Evolutionary conservation across 1,140 invertebrate species (phyloP).

Genomic region (Odontomachus brunneus): DNA sequence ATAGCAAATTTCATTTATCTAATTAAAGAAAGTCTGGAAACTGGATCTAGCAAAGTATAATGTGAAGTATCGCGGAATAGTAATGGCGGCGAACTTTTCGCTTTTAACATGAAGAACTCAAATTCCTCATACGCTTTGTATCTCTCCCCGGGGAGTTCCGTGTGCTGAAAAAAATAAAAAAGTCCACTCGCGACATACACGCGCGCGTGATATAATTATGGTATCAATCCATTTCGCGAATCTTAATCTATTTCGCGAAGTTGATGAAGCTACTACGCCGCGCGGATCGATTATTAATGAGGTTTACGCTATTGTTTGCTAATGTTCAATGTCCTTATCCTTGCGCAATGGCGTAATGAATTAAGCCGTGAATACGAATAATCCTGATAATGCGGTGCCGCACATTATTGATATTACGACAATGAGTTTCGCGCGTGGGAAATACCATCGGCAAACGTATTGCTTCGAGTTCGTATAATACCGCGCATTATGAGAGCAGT

Average conservation of each 20-base stretch:
- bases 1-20: too few species aligned
- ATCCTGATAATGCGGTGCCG: slow-evolving; percentile 52
- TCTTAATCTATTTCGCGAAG: not conserved
- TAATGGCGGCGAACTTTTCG: too few species aligned
- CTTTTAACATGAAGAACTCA: too few species aligned
- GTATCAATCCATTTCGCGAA: too few species aligned
- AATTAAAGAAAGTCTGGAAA: too few species aligned
- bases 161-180: too few species aligned
- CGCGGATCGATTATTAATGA: slow-evolving; percentile 37
- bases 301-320: not conserved
- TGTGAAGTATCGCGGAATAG: too few species aligned
- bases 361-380: slow-evolving; percentile 57
- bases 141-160: too few species aligned
- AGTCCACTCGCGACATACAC: too few species aligned
- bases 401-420: slow-evolving; percentile 61
- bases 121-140: too few species aligned
- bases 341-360: slow-evolving; percentile 46
- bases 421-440: slow-evolving; percentile 57
- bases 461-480: slow-evolving; percentile 54
- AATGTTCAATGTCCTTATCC: slow-evolving; percentile 31
- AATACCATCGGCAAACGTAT: slow-evolving; percentile 57
- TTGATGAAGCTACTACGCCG: not conserved
- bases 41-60: too few species aligned
- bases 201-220: too few species aligned
- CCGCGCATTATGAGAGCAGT: slow-evolving; percentile 44